phyloP scores from a whole-genome alignment of 1,140 invertebrate species.

The Drosophila tristis region DNA sequence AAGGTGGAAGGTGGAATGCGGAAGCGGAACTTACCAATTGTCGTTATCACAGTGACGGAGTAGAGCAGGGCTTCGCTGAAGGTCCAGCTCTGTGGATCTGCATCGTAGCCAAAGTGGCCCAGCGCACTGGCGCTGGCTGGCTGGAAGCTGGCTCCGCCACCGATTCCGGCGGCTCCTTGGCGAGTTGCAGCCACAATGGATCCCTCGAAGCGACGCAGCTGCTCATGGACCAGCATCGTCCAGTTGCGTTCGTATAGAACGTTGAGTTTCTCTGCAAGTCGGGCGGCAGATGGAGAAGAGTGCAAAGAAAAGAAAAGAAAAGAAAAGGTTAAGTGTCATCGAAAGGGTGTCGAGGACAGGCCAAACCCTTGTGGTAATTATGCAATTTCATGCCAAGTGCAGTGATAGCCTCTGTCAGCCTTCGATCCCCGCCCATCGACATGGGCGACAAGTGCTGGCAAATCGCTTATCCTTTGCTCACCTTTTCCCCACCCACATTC shows the following conservation, averaged over 20 bases:
- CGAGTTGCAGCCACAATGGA: slow-evolving; percentile 90
- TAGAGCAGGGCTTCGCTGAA: slow-evolving; percentile 92
- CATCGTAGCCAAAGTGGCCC: slow-evolving; percentile 71
- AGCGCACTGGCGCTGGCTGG: slow-evolving; percentile 52
- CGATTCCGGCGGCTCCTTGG: slow-evolving; percentile 69
- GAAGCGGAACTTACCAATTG: slow-evolving; percentile 88
- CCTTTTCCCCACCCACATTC: slow-evolving; percentile 6
- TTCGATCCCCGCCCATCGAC: slow-evolving; percentile 35
- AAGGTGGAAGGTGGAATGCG: neutral
- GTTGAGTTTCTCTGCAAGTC: slow-evolving; percentile 88
- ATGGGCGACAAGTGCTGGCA: slow-evolving; percentile 33
- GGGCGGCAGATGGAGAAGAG: neutral
- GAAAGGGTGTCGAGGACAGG: neutral
- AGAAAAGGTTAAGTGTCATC: slow-evolving; percentile 37
- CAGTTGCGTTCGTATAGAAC: slow-evolving; percentile 93
- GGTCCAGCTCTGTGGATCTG: slow-evolving; percentile 86
- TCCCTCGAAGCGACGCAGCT: slow-evolving; percentile 91
- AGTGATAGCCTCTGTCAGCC: slow-evolving; percentile 31
- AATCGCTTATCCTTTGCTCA: slow-evolving; percentile 31
- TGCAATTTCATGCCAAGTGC: slow-evolving; percentile 59
- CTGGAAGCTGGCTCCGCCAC: slow-evolving; percentile 19
- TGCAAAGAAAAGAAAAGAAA: slow-evolving; percentile 14
- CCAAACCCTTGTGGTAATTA: slow-evolving; percentile 42
- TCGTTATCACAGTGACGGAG: slow-evolving; percentile 93
- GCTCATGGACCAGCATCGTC: slow-evolving; percentile 90